phyloP scores from a whole-genome alignment of 53 echinoderm and acorn worm genomes.

The Antedon mediterranea region DNA sequence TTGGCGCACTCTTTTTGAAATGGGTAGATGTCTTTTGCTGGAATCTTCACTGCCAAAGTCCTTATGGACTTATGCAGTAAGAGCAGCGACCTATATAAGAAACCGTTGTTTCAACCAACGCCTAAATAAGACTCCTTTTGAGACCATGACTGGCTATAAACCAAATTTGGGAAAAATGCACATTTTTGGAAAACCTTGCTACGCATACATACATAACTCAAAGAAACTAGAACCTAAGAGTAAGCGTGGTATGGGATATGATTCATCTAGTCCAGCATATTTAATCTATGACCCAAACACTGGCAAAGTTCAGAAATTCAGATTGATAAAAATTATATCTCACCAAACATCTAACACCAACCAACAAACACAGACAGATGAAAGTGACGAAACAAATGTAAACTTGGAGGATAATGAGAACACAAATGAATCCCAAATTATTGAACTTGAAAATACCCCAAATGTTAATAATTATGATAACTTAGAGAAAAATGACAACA shows the following conservation, averaged over 20 bases:
- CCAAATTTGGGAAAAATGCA: background rate
- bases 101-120: background rate
- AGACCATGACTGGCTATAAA: background rate
- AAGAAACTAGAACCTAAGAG: background rate
- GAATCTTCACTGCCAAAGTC: background rate
- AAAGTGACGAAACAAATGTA: too few relatives aligned
- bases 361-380: background rate
- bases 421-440: too few relatives aligned
- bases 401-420: too few relatives aligned
- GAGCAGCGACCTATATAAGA: background rate
- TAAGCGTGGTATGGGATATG: background rate
- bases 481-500: too few relatives aligned
- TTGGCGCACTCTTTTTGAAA: background rate
- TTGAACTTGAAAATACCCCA: too few relatives aligned
- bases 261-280: background rate
- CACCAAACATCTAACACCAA: too few relatives aligned
- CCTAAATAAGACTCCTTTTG: background rate
- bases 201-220: background rate
- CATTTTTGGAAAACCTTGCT: background rate
- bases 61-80: background rate
- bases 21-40: background rate
- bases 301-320: background rate
- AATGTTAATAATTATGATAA: too few relatives aligned
- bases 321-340: background rate
- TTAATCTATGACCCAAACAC: background rate